Base-by-base conservation (phyloP, 2,113 vertebrate species). In the Chroicocephalus ridibundus region DNA sequence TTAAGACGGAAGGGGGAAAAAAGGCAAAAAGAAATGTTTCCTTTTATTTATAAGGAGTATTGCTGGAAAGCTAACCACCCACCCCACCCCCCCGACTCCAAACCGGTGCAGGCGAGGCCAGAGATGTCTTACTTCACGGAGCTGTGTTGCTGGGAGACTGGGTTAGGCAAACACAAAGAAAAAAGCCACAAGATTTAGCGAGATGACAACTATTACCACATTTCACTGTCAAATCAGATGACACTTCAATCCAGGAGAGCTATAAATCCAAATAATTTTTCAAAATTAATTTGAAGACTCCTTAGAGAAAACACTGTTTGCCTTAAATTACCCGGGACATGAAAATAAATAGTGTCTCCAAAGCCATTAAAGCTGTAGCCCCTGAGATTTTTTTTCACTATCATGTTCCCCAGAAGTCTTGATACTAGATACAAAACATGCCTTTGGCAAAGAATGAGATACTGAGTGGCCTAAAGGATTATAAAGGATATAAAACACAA, bases 211-310 rank as follows among this genome's bases (percentile, higher is more conserved):
- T 93, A 65, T 86, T 81, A 75, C 91, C 57, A 68, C 91, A 93
- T 91, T 96, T 96, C 86, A 94, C 81, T 68, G 93, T 80, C 85
- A 90, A 88, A 88, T 94, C 90, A 95, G 77, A 78, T 12, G 8
- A 44, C 40, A 64, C 16, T 88, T 86, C 86, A 86, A 58, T 93
- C 80, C 64, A 83, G 38, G 60, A 91, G 32, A 93, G 58, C n/a
- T 91, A 70, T 51, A 88, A 81, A 91, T 69, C 61, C 52, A 93
- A 86, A 60, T 91, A 75, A 86, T 88, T 91, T 86, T 78, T 96
- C 65, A 75, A 93, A 95, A 92, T 86, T 0, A 90, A 90, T 82
- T 49, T 95, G 78, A 88, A 65, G 42, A 64, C 44, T 93, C 66
- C 71, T 92, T 66, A 86, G 64, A 88, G 85, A 94, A 86, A 93